Conservation (phyloP, 2,113 vertebrate genomes). For the Aramus guarauna region DNA sequence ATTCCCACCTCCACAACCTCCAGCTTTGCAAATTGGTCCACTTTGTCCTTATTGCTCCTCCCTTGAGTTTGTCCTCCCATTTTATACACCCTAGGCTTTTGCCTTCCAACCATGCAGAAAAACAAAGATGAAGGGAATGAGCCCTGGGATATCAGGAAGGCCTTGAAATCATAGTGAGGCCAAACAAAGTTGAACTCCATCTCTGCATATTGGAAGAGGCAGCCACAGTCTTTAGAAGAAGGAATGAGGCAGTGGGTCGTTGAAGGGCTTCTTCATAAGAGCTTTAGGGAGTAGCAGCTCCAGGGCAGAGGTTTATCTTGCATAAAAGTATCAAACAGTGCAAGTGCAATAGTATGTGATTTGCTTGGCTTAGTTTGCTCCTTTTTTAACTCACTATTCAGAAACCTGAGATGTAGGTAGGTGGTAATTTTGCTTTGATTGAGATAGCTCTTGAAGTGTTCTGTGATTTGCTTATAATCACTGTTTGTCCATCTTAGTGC, state of each 20-base stretch:
- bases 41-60: background rate
- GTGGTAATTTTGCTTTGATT: background rate
- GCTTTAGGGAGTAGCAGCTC: background rate
- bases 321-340: background rate
- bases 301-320: background rate
- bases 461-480: background rate
- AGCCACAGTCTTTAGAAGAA: background rate
- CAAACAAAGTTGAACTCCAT: background rate
- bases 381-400: background rate
- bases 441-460: background rate
- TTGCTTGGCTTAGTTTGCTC: background rate
- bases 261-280: background rate
- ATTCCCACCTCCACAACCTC: background rate
- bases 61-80: background rate
- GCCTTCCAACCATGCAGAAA: background rate
- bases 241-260: background rate
- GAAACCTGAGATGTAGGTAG: background rate
- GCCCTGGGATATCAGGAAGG: background rate
- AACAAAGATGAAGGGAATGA: background rate
- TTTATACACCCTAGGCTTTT: background rate
- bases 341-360: background rate
- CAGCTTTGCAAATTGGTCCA: background rate
- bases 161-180: background rate
- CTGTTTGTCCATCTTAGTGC: background rate
- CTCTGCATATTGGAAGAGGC: background rate